Base-by-base conservation (phyloP, 1,140 invertebrate genomes). In the Nomia melanderi region DNA sequence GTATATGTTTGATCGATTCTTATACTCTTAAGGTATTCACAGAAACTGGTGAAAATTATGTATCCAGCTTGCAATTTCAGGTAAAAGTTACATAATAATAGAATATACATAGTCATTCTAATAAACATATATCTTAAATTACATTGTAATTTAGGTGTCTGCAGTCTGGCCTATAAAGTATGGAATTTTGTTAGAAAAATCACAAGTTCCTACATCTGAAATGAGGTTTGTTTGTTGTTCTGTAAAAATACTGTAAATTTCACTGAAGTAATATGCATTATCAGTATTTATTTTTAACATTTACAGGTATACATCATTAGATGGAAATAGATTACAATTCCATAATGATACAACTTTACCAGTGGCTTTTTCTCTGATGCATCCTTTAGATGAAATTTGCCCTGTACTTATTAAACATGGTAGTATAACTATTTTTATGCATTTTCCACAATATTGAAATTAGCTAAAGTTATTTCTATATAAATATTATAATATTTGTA, bases 371-470 rank as follows among this genome's bases (percentile, higher is more conserved):
- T 97, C 97, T 39, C 91, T 98, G 80, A 93, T 95, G 27, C 97
- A 98, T 94, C 97, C 97, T 1, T 92, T 98, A 39, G 96, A 98
- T 92, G 97, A 98, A 92, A 96, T 98, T 39, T 95, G 95, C 67
- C 97, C 97, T 6, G 94, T 98, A 39, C 92, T 98, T 8, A 94
- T 96, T 47, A 96, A 96, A 86, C 94, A 94, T 83, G 94, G 94
- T 85, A 90, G 90, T 14, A 60, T 67, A 63, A 76, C 36, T 53
- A 25, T 53, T 36, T 41, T 29, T 31, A 57, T 36, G 20, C 23
- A 50, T 36, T 29, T 14, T 3, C 1, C 39, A 63, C 39, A 53
- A 23, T 31, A 59, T 41, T 44, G 1, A 39, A 25, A 53, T 75
- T 27, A 53, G 63, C 12, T 27, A 11, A 56, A 65, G 5, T 66